phyloP scores from a whole-genome alignment of 2,113 vertebrate genomes.

The Cepphus grylle region DNA sequence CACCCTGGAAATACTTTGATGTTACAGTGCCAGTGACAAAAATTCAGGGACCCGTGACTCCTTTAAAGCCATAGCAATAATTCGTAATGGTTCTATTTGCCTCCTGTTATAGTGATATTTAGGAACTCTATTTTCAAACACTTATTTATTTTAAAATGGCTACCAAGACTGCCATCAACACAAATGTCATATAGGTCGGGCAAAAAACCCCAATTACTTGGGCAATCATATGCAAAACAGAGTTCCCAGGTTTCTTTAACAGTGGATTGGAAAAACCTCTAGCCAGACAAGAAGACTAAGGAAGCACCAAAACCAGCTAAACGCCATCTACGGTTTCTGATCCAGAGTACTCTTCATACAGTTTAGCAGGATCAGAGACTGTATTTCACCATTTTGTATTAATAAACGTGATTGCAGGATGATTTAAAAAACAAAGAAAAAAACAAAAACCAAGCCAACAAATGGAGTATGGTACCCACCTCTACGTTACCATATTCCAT shows the following conservation, averaged over 20 bases:
- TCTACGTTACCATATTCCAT: not conserved
- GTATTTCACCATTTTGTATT: not conserved
- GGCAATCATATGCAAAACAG: not conserved
- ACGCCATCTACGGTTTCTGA: not conserved
- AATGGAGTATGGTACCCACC: not conserved
- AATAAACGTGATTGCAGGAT: not conserved
- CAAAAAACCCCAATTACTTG: not conserved
- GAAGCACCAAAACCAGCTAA: not conserved
- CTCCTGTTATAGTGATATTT: not conserved
- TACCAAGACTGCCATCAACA: not conserved
- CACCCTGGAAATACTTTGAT: not conserved
- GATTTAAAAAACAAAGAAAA: not conserved
- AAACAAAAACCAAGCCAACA: not conserved
- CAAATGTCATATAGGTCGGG: not conserved
- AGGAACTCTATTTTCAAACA: not conserved
- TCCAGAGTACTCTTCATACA: not conserved
- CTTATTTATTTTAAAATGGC: not conserved
- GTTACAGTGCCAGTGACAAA: not conserved
- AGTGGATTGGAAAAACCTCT: not conserved
- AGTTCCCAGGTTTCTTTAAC: not conserved
- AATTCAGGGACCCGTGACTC: not conserved
- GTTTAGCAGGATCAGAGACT: not conserved
- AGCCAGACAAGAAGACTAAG: not conserved
- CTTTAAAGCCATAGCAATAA: not conserved
- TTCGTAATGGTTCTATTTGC: not conserved